phyloP scores from a whole-genome alignment of 2,888 invertebrate genomes.

The Pyrrhosoma nymphula region DNA sequence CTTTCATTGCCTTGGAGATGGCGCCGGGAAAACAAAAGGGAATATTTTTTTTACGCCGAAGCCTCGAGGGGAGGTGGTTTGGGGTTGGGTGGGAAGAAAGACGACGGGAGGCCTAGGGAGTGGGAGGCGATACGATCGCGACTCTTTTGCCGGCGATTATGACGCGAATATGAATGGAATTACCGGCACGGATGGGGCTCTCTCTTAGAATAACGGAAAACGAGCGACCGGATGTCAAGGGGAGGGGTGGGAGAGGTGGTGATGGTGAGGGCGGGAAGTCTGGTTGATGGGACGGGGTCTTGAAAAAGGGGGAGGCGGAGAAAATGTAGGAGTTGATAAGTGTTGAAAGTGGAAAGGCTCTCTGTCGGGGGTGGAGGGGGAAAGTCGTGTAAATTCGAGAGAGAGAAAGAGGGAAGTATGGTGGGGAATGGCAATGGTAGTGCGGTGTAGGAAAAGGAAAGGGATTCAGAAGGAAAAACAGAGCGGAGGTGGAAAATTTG shows the following conservation, averaged over 20 bases:
- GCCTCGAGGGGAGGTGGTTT: not conserved
- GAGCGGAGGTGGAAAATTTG: conserved; percentile 54
- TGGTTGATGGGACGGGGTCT: not conserved
- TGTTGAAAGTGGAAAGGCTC: no score
- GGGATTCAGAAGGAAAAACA: not conserved
- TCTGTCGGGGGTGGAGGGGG: not conserved
- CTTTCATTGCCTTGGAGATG: not conserved
- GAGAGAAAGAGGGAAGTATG: not conserved
- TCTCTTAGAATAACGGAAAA: not conserved
- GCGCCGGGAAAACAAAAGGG: not conserved
- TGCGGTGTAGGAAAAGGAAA: not conserved
- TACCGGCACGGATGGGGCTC: not conserved
- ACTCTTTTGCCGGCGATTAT: conserved; percentile 27
- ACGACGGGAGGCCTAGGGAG: not conserved
- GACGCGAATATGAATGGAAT: conserved; percentile 39
- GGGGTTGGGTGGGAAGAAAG: not conserved
- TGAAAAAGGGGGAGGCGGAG: not conserved
- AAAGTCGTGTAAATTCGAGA: not conserved
- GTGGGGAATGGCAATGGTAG: no score
- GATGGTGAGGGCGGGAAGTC: not conserved
- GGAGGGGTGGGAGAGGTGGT: not conserved
- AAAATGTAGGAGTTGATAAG: no score
- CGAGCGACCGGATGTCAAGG: not conserved
- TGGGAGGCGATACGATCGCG: not conserved
- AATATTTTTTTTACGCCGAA: not conserved